Evolutionary conservation across 2,797 vertebrate species (phyloP), one percentile per base, ranked within the genome.

Genomic region (Epinephelus awoara): DNA sequence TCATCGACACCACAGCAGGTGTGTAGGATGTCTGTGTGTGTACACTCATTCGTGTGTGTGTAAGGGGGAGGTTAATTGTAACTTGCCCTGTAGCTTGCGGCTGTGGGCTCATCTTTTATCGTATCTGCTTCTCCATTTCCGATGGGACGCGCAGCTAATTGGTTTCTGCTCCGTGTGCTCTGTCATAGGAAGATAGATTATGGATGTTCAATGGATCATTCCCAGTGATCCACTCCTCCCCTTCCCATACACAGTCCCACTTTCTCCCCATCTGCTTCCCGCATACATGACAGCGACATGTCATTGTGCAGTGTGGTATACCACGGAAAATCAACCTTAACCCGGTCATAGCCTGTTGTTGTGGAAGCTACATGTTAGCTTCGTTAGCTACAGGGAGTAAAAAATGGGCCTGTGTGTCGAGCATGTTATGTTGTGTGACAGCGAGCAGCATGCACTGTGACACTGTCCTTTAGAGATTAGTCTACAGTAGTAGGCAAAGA

Each of bases 121-220:
- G 14, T 82, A 92, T 93, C 89, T 87, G 46, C 84, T 83, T 85
- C 87, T 86, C 83, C 85, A 86, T 92, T 90, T 94, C 92, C 89
- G 85, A 83, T 86, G 90, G 90, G 90, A 94, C 23, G 8, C 13
- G 34, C 56, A 54, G 85, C 88, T 94, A 93, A 94, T 94, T 93
- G 92, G 89, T 91, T 94, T 92, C 86, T 90, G 87, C 82, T 81
- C 80, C 1, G 8, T 75, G 52, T 27, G 80, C 79, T 85, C 87
- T 84, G 85, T 88, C 90, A 85, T 63, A 82, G 85, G 72, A 91
- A 81, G 91, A 94, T 79, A 76, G 89, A 93, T 92, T 87, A 90
- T 89, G 74, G 75, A 76, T 77, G 80, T 84, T 89, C 84, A 57
- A 38, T 78, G 78, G 77, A 85, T 87, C 63, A 55, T 71, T 85